phyloP scores from a whole-genome alignment of 2,797 vertebrate species.

The Sternotherus odoratus region DNA sequence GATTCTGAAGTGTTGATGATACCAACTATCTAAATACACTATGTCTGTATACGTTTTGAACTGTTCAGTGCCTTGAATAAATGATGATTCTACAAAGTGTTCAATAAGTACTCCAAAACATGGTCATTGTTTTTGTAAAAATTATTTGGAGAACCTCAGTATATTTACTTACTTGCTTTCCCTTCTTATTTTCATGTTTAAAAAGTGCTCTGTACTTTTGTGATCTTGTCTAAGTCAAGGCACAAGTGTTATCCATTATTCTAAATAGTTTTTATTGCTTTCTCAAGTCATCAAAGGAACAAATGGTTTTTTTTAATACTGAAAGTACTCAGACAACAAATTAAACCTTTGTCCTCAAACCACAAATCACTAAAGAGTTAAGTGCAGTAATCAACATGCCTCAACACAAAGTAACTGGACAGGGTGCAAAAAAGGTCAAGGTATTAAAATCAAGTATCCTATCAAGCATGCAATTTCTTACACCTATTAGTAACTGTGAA shows the following conservation, averaged over 20 bases:
- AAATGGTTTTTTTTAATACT: background rate
- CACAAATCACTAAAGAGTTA: background rate
- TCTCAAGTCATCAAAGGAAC: background rate
- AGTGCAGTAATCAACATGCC: background rate
- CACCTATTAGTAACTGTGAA: slow-evolving; percentile 36
- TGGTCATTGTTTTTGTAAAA: slow-evolving; percentile 47
- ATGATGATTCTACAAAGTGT: background rate
- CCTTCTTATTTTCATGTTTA: slow-evolving; percentile 20
- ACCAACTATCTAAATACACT: background rate
- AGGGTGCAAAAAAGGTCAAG: background rate
- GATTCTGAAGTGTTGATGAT: background rate
- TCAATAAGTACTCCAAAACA: background rate
- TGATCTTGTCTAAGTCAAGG: slow-evolving; percentile 8
- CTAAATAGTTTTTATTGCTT: slow-evolving; percentile 2
- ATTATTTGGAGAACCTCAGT: background rate
- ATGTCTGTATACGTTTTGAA: background rate
- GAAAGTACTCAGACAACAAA: background rate
- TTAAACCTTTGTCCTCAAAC: background rate
- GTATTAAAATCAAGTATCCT: slow-evolving; percentile 22
- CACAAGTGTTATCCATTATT: slow-evolving; percentile 14
- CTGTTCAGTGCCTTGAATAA: background rate
- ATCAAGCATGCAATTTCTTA: background rate
- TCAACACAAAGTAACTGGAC: background rate
- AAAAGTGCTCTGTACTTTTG: slow-evolving; percentile 10
- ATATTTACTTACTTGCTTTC: slow-evolving; percentile 36